Evolutionary conservation across 2,888 invertebrate species (phyloP), one percentile per base, ranked within the genome.

Genomic region (Phrixothrix hirtus): DNA sequence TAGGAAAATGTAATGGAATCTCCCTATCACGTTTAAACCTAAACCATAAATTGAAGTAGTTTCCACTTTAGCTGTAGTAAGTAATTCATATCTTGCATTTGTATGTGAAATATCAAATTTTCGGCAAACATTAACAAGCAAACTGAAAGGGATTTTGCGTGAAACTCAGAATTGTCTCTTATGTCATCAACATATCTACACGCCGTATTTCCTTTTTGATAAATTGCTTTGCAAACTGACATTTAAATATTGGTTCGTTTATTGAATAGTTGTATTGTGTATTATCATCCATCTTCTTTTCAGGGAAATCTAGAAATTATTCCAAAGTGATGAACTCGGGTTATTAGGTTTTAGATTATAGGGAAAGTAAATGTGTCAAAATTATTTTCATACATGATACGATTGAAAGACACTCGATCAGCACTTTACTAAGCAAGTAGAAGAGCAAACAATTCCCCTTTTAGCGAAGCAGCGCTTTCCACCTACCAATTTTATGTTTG

Each of bases 361-460:
- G n/a, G n/a, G n/a, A n/a, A n/a, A n/a, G n/a, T n/a, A n/a, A n/a
- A n/a, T n/a, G 38, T 32, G 38, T 38, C 32, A 38, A 38, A 46
- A 36, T 15, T 29, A 31, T 38, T 12, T 31, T 26, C 26, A 31
- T 41, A 48, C 41, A 39, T 34, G 35, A 39, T 35, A 32, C 30
- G 29, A 41, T 41, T 29, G 41, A 48, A 41, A 35, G 39, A 48
- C 39, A 48, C 47, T 41, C 41, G 47, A 48, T 48, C 47, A 34
- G 34, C 47, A 48, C 47, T 41, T 17, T 34, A 41, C 41, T 39
- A 41, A 39, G 34, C 27, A 39, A 48, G 41, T 34, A 41, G 38
- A 46, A 34, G 34, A 34, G 47, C 47, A 48, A 49, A 42, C 48
- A 41, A 36, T 49, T 41, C 41, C 27, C 13, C 36, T 49, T 49